Conservation (phyloP, 2,888 invertebrate species). For the Acheta domesticus region DNA sequence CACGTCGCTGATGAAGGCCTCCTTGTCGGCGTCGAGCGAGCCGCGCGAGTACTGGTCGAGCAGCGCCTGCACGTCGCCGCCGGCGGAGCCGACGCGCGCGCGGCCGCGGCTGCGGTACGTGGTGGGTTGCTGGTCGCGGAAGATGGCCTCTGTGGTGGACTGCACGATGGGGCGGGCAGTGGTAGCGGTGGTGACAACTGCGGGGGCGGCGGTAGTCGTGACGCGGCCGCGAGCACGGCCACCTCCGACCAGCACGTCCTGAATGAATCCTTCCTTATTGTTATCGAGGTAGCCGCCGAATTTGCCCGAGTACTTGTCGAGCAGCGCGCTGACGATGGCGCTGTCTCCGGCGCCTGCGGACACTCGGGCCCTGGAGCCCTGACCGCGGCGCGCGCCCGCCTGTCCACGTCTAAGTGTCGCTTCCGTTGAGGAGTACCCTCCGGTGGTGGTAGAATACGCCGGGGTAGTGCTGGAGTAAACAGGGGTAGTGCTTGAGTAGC, state of each 20-base stretch:
- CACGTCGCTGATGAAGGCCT: slow-evolving; percentile 31
- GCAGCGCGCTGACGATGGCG: slow-evolving; percentile 32
- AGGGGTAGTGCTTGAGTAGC: slow-evolving; percentile 19
- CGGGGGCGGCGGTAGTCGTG: slow-evolving; percentile 19
- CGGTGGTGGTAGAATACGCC: neutral
- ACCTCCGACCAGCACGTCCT: slow-evolving; percentile 31
- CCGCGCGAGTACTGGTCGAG: slow-evolving; percentile 32
- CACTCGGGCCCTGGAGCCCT: neutral
- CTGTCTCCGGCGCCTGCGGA: neutral
- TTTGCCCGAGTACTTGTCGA: slow-evolving; percentile 36
- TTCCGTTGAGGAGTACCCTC: neutral
- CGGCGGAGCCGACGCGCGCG: slow-evolving; percentile 19
- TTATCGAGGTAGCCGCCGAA: slow-evolving; percentile 32
- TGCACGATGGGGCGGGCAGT: slow-evolving; percentile 18
- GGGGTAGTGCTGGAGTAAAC: slow-evolving; percentile 25
- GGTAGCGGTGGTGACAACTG: neutral
- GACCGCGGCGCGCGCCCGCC: neutral
- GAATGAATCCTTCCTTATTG: slow-evolving; percentile 35
- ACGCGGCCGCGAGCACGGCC: slow-evolving; percentile 23
- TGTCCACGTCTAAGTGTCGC: neutral
- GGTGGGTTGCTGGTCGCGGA: slow-evolving; percentile 27
- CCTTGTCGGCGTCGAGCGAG: slow-evolving; percentile 25
- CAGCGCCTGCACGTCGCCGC: slow-evolving; percentile 28
- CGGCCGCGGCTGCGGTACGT: slow-evolving; percentile 22
- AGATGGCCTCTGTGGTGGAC: neutral